phyloP scores from a whole-genome alignment of 1,140 invertebrate species.

The Bombus waltoni region DNA sequence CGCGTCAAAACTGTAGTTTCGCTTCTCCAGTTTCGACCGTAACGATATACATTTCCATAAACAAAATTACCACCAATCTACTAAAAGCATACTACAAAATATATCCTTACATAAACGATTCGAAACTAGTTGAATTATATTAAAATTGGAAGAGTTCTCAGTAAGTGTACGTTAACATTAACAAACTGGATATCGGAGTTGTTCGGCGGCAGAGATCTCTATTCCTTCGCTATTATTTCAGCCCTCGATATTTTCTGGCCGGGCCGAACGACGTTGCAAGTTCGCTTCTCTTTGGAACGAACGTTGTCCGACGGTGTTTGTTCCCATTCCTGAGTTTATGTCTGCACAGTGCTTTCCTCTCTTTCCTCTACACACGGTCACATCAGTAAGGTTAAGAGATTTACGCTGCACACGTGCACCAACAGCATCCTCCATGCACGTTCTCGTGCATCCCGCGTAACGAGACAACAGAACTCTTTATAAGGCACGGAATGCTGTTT shows the following conservation, averaged over 20 bases:
- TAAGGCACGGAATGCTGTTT: conserved; percentile 69
- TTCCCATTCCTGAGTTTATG: conserved; percentile 61
- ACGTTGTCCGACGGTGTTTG: conserved; percentile 58
- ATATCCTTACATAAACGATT: background rate
- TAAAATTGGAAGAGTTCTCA: background rate
- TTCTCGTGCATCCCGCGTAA: conserved; percentile 72
- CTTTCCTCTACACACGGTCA: conserved; percentile 32
- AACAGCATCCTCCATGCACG: conserved; percentile 65
- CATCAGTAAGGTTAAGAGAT: conserved; percentile 74
- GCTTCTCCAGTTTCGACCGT: no score
- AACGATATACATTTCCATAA: no score
- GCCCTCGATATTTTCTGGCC: conserved; percentile 33
- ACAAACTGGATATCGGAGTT: background rate
- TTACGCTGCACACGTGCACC: conserved; percentile 74
- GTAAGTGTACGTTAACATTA: background rate
- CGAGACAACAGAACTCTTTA: conserved; percentile 77
- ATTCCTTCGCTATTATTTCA: conserved; percentile 16
- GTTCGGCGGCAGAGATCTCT: background rate
- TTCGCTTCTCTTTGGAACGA: conserved; percentile 39
- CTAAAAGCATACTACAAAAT: background rate
- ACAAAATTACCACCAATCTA: no score
- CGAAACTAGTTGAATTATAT: background rate
- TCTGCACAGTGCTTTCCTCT: conserved; percentile 34
- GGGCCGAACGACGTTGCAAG: conserved; percentile 1
- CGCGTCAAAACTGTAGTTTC: no score